A percentile compares a stretch with the other conserved stretches of the same genome.
Evolutionary conservation across 2,797 vertebrate genomes (phyloP).

Genomic region (Chanos chanos): DNA sequence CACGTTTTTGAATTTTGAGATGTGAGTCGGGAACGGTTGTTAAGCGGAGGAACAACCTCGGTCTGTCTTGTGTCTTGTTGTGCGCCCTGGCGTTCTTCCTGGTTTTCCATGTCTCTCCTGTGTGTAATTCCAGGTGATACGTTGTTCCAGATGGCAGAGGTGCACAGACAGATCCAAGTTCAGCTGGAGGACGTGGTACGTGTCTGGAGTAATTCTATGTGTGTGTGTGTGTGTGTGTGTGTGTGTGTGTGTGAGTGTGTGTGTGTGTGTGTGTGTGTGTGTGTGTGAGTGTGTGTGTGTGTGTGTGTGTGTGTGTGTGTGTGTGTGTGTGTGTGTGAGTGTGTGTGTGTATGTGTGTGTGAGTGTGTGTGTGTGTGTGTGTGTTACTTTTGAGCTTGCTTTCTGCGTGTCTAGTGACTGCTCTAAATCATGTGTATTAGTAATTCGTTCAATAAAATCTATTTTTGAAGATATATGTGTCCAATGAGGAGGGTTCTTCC

Average conservation of each 20-base stretch:
- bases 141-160: slow-evolving; percentile 84
- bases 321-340: slow-evolving; percentile 73
- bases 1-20: no score
- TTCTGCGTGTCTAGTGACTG: no score
- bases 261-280: background rate
- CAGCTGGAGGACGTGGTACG: slow-evolving; percentile 83
- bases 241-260: background rate
- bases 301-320: slow-evolving; percentile 70
- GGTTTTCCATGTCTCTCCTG: slow-evolving; percentile 2
- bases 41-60: no score
- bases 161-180: slow-evolving; percentile 84
- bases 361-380: background rate
- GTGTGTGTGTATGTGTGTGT: slow-evolving; percentile 69
- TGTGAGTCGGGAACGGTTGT: no score
- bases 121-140: slow-evolving; percentile 71
- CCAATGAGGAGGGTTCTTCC: background rate
- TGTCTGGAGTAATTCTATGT: background rate
- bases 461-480: no score
- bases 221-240: background rate
- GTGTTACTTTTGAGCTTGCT: no score
- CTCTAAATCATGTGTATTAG: no score
- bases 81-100: no score
- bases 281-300: slow-evolving; percentile 40
- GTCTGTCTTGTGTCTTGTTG: background rate
- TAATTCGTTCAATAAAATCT: no score